phyloP scores from a whole-genome alignment of 2,113 vertebrate species.

The Hippocampus mohnikei region DNA sequence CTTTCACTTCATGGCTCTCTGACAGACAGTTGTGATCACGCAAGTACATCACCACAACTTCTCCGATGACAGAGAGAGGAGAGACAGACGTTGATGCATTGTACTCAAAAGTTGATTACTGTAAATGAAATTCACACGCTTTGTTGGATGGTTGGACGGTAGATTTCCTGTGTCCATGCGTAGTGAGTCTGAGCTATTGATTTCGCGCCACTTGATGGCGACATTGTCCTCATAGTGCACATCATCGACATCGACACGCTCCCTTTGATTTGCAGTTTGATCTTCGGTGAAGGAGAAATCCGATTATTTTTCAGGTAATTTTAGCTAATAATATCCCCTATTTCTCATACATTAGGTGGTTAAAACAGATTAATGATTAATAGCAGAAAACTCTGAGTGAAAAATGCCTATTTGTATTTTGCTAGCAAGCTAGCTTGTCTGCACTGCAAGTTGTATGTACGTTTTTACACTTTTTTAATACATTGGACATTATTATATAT shows the following conservation, averaged over 20 bases:
- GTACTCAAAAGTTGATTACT: too few relatives aligned
- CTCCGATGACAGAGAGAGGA: too few relatives aligned
- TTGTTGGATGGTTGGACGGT: not conserved
- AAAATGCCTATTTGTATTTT: not conserved
- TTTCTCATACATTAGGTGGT: too few relatives aligned
- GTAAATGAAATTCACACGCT: not conserved
- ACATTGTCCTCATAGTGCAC: not conserved
- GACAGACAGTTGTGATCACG: not conserved
- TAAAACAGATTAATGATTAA: not conserved
- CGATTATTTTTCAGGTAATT: not conserved
- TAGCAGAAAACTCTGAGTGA: not conserved
- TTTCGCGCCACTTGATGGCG: not conserved
- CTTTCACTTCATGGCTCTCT: not conserved
- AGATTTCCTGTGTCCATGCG: not conserved
- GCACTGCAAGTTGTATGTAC: not conserved
- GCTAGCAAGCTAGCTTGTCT: not conserved
- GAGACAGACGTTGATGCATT: not conserved
- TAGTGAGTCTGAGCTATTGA: not conserved
- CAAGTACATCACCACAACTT: too few relatives aligned
- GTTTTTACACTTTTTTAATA: not conserved
- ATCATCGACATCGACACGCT: not conserved
- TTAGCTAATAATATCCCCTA: not conserved
- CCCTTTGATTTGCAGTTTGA: not conserved
- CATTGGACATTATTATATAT: too few relatives aligned
- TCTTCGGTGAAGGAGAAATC: not conserved